Percentiles rank a stretch among this genome's conserved stretches.
Evolutionary conservation across 1,140 invertebrate species (phyloP).

Genomic region (Apis laboriosa): DNA sequence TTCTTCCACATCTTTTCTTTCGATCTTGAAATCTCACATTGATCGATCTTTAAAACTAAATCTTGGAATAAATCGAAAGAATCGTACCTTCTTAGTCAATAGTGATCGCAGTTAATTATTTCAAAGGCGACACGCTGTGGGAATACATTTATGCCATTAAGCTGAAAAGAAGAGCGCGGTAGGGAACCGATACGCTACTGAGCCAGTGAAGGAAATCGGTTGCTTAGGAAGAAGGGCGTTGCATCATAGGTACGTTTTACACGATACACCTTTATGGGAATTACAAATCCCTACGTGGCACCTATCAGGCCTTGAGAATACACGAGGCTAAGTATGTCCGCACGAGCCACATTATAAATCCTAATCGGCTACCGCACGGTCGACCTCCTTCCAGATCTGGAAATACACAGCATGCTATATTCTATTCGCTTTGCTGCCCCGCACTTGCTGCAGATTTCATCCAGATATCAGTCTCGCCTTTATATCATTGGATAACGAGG

Average conservation of each 20-base stretch:
- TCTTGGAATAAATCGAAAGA: background rate
- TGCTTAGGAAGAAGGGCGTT: slow-evolving; percentile 51
- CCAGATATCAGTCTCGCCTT: slow-evolving; percentile 15
- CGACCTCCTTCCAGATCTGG: slow-evolving; percentile 23
- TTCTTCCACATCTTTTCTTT: too few relatives aligned
- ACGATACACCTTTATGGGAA: slow-evolving; percentile 46
- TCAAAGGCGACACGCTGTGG: background rate
- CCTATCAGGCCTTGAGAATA: slow-evolving; percentile 31
- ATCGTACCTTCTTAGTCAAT: background rate
- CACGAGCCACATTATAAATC: slow-evolving; percentile 56
- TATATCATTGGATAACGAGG: slow-evolving; percentile 7
- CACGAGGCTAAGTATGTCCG: slow-evolving; percentile 36
- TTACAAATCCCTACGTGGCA: slow-evolving; percentile 51
- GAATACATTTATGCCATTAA: background rate
- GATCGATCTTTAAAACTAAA: background rate
- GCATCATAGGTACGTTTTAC: slow-evolving; percentile 54
- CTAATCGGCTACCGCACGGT: slow-evolving; percentile 36
- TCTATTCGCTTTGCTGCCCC: slow-evolving; percentile 9
- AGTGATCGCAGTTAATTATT: background rate
- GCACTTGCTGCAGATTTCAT: slow-evolving; percentile 3
- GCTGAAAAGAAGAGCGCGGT: background rate
- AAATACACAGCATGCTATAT: background rate
- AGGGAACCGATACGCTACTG: slow-evolving; percentile 29
- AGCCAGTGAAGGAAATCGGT: slow-evolving; percentile 41
- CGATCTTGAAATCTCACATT: too few relatives aligned